phyloP scores from a whole-genome alignment of 2,888 invertebrate genomes.

The Nymphalis polychloros region DNA sequence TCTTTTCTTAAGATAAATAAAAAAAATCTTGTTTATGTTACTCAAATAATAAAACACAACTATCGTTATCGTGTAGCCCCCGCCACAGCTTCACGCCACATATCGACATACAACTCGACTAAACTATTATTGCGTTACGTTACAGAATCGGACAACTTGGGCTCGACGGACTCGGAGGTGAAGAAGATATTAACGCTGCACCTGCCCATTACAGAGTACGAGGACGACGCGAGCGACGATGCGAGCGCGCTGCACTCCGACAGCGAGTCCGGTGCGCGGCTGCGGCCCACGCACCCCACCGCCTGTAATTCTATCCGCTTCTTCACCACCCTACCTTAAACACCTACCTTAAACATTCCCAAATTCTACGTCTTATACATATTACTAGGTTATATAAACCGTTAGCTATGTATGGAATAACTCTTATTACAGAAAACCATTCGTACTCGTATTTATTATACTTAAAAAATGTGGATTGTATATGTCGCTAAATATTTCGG shows the following conservation, averaged over 20 bases:
- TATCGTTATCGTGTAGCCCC: slow-evolving; percentile 38
- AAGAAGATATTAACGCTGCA: slow-evolving; percentile 95
- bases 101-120: slow-evolving; percentile 8
- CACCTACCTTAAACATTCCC: neutral
- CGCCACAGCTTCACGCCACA: slow-evolving; percentile 46
- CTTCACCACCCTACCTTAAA: too few relatives aligned
- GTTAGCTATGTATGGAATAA: too few relatives aligned
- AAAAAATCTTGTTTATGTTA: neutral
- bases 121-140: slow-evolving; percentile 44
- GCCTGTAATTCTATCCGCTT: slow-evolving; percentile 57
- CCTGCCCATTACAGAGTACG: slow-evolving; percentile 96
- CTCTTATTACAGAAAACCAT: too few relatives aligned
- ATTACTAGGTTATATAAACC: too few relatives aligned
- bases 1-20: neutral
- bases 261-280: slow-evolving; percentile 69
- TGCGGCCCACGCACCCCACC: slow-evolving; percentile 67
- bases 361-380: neutral
- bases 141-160: slow-evolving; percentile 96
- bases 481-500: too few relatives aligned
- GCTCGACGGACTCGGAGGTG: slow-evolving; percentile 96
- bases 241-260: slow-evolving; percentile 81
- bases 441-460: too few relatives aligned
- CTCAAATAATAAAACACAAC: neutral
- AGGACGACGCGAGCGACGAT: slow-evolving; percentile 89
- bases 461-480: too few relatives aligned